phyloP scores from a whole-genome alignment of 2,797 vertebrate genomes.

The Pangasius sanitwongsei region DNA sequence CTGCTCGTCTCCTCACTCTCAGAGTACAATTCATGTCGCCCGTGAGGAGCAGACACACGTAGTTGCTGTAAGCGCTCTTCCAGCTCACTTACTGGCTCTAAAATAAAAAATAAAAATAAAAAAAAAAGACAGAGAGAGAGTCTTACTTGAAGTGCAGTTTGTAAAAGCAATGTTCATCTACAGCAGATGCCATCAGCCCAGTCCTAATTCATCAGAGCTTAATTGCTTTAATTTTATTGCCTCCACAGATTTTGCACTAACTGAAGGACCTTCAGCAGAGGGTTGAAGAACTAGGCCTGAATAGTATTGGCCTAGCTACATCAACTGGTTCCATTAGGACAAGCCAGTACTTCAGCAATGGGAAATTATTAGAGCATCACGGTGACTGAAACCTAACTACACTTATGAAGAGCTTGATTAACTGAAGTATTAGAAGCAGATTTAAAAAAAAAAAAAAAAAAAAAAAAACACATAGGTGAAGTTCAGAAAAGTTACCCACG shows the following conservation, averaged over 20 bases:
- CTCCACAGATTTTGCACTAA: neutral
- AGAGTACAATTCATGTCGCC: slow-evolving; percentile 45
- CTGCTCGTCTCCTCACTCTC: slow-evolving; percentile 56
- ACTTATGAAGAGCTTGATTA: neutral
- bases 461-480: neutral
- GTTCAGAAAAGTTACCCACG: slow-evolving; percentile 6
- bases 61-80: slow-evolving; percentile 67
- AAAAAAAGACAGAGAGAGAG: neutral
- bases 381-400: neutral
- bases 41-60: slow-evolving; percentile 44
- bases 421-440: too few relatives aligned
- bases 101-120: neutral
- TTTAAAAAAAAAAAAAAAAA: neutral
- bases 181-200: neutral
- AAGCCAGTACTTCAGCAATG: neutral
- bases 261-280: neutral
- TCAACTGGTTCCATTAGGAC: neutral
- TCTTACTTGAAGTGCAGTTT: neutral
- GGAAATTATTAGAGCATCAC: neutral
- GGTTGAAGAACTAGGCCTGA: too few relatives aligned
- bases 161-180: neutral
- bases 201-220: neutral
- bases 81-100: slow-evolving; percentile 64
- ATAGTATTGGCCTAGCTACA: neutral
- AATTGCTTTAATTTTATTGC: neutral